phyloP scores from a whole-genome alignment of 2,888 invertebrate genomes.

The Meliscaeva auricollis region DNA sequence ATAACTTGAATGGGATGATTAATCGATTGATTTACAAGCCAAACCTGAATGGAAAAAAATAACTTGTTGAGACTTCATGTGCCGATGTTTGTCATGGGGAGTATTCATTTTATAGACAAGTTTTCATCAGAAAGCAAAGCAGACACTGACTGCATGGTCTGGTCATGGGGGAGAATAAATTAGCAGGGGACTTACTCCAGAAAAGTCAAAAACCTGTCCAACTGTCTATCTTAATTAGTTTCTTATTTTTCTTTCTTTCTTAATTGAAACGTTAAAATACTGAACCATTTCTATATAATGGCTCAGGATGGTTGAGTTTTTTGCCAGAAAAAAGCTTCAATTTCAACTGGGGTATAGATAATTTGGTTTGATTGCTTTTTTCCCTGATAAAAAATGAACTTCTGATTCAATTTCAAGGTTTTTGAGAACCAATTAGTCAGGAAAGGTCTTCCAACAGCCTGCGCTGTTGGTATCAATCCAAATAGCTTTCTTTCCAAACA shows the following conservation, averaged over 20 bases:
- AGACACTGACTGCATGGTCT: background rate
- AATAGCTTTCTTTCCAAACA: no score
- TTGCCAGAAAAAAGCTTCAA: no score
- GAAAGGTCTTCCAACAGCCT: no score
- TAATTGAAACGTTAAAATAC: background rate
- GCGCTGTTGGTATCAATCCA: no score
- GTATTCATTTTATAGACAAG: conserved; percentile 1
- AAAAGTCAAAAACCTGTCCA: background rate
- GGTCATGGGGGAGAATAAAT: background rate
- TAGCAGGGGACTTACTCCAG: background rate
- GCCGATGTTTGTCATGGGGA: background rate
- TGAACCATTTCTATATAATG: no score
- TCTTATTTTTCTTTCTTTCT: background rate
- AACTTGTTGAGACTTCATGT: background rate
- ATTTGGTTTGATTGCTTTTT: no score
- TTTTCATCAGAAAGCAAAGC: background rate
- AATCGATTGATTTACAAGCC: background rate
- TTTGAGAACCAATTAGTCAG: no score
- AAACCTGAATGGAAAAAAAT: conserved; percentile 1
- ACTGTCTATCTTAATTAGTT: no score
- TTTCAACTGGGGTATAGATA: no score
- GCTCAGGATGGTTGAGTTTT: no score
- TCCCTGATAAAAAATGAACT: no score
- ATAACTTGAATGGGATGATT: conserved; percentile 19
- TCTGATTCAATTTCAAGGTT: no score